These are phyloP conservation scores for Embidobia sp. DNA, from an alignment of 2,888 invertebrate species.

Conservation along the genomic window DNA sequence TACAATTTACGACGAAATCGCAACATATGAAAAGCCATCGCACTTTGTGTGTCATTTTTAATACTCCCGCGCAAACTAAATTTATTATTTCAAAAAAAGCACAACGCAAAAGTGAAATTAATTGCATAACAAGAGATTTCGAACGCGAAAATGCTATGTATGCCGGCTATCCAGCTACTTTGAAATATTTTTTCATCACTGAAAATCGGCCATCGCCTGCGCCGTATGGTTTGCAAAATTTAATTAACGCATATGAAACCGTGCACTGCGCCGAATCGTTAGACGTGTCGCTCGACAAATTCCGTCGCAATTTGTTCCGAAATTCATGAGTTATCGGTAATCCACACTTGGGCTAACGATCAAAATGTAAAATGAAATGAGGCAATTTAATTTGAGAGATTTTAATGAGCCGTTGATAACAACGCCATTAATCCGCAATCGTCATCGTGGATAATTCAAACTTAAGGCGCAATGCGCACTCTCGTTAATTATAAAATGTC, in stretches of 20 bases:
- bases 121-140: too few relatives aligned
- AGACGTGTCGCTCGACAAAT: conserved; percentile 35
- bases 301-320: conserved; percentile 33
- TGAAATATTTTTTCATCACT: conserved; percentile 22
- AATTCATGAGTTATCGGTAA: conserved; percentile 52
- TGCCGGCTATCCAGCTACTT: too few relatives aligned
- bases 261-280: conserved; percentile 22
- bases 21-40: too few relatives aligned
- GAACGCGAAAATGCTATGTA: too few relatives aligned
- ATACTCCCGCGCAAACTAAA: too few relatives aligned
- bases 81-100: too few relatives aligned
- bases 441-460: conserved; percentile 33
- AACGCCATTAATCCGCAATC: conserved; percentile 40
- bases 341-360: conserved; percentile 35
- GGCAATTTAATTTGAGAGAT: conserved; percentile 51
- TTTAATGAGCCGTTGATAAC: conserved; percentile 47
- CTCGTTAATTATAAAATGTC: conserved; percentile 32
- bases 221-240: conserved; percentile 36
- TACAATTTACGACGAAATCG: too few relatives aligned
- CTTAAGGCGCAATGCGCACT: conserved; percentile 6
- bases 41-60: too few relatives aligned
- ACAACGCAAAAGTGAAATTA: too few relatives aligned
- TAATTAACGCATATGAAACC: conserved; percentile 51
- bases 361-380: conserved; percentile 51
- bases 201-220: conserved; percentile 22